A percentile compares a stretch with the other conserved stretches of the same genome.
Conservation (phyloP, 1,140 invertebrate genomes). For the Cydia fagiglandana region DNA sequence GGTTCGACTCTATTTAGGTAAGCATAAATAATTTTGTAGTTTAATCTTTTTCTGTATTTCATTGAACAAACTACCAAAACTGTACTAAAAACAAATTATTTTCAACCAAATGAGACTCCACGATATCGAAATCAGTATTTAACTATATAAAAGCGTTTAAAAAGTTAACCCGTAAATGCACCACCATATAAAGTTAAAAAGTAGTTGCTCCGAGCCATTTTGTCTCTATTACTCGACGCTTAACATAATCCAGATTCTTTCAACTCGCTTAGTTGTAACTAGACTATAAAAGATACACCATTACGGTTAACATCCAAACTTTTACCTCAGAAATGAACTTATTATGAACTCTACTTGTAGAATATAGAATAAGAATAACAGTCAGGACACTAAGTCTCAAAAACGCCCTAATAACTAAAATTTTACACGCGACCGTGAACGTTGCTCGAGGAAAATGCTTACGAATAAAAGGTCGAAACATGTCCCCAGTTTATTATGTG, state of each 20-base stretch:
- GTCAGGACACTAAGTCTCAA: background rate
- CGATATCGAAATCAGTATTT: background rate
- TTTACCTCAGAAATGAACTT: conserved; percentile 10
- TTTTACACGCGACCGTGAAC: too few relatives aligned
- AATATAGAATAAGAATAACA: conserved; percentile 6
- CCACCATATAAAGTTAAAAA: background rate
- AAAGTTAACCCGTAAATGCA: background rate
- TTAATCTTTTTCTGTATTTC: background rate
- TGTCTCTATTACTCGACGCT: conserved; percentile 1
- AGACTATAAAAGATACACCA: conserved; percentile 3
- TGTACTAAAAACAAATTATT: background rate
- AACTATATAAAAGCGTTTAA: background rate
- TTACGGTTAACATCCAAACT: conserved; percentile 16
- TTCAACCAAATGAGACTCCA: background rate
- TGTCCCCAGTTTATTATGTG: too few relatives aligned
- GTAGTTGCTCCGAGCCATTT: background rate
- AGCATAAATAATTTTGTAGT: background rate
- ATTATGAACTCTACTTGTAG: background rate
- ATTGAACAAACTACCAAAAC: too few relatives aligned
- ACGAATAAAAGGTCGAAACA: too few relatives aligned
- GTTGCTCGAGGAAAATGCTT: too few relatives aligned
- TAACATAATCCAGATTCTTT: conserved; percentile 16
- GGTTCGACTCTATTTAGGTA: too few relatives aligned
- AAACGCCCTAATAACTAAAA: background rate
- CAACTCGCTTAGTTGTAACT: background rate